phyloP scores from a whole-genome alignment of 2,888 invertebrate species.

The Mesopsocus fuscifrons region DNA sequence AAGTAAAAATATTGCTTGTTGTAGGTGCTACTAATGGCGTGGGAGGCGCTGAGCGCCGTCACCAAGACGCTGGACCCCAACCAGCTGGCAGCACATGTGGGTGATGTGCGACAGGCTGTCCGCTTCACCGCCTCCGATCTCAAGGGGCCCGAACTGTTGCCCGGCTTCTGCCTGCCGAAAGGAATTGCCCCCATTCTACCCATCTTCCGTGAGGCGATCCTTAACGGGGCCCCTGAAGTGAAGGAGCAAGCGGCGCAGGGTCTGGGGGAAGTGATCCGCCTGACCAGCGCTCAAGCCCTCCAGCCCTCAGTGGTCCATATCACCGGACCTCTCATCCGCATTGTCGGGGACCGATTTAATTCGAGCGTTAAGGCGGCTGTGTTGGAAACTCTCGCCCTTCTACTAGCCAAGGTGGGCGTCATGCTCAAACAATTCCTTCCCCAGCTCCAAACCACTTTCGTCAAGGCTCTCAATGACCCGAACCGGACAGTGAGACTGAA shows the following conservation, averaged over 20 bases:
- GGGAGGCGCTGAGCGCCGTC: conserved; percentile 82
- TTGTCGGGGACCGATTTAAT: conserved; percentile 88
- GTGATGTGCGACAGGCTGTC: conserved; percentile 84
- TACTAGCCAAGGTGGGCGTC: conserved; percentile 82
- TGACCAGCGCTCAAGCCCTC: conserved; percentile 71
- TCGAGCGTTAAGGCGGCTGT: conserved; percentile 91
- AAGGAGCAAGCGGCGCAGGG: conserved; percentile 92
- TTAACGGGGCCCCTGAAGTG: conserved; percentile 86
- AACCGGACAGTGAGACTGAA: conserved; percentile 73
- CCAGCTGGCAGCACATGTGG: conserved; percentile 69
- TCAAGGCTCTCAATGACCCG: conserved; percentile 84
- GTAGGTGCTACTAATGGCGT: conserved; percentile 67
- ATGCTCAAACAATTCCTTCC: conserved; percentile 96
- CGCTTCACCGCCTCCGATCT: conserved; percentile 73
- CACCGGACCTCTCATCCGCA: conserved; percentile 93
- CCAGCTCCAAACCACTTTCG: conserved; percentile 94
- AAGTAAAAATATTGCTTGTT: too few relatives aligned
- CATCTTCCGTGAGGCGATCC: conserved; percentile 87
- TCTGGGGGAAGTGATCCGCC: conserved; percentile 53
- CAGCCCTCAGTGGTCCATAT: conserved; percentile 94
- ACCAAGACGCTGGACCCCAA: conserved; percentile 71
- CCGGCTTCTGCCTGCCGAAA: conserved; percentile 87
- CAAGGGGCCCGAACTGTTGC: conserved; percentile 54
- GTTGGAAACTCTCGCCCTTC: conserved; percentile 74
- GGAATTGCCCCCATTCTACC: conserved; percentile 85